Evolutionary conservation across 2,113 vertebrate species (phyloP), one percentile per base, ranked within the genome.

Genomic region (Carassius carassius): DNA sequence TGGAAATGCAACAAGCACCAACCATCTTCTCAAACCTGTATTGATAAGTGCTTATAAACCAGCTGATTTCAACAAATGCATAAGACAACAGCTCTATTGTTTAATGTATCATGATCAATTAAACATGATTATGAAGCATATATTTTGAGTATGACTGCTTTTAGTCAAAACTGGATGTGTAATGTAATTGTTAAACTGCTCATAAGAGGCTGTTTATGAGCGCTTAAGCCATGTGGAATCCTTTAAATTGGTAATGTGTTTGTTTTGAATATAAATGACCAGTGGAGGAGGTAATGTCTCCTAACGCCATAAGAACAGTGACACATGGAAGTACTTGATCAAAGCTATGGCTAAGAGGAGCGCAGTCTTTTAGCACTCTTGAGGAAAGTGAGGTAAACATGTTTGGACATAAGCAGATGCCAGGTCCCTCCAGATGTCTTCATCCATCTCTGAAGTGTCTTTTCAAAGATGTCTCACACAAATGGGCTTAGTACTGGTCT

Each of bases 381-480:
- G 91, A 88, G 89, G 65, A 72, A 76, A 74, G 75, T 93, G 92
- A 93, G 85, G 81, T 89, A 94, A 93, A 94, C 91, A 23, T 81
- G 86, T 92, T 93, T 87, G 84, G 93, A 94, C 92, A 78, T 82
- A 78, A 90, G 88, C 93, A 94, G 92, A 92, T 95, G 94, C 89
- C 90, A 93, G 92, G 86, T 89, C 85, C 86, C 56, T 90, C 93
- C 94, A 94, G 93, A 94, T 94, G 94, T 92, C 91, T 94, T 92
- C 90, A 93, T 94, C 90, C 75, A 90, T 91, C 87, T 89, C 86
- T 8, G 1, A 84, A 41, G 88, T 74, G 84, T 87, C 87, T 88
- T 92, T 92, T 92, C 92, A 92, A 92, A 89, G 89, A 89, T 84
- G 86, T 86, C 85, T 87, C 75, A 75, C 72, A 83, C 93, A 93